Conservation (phyloP, 2,113 vertebrate genomes). For the Scopus umbretta region DNA sequence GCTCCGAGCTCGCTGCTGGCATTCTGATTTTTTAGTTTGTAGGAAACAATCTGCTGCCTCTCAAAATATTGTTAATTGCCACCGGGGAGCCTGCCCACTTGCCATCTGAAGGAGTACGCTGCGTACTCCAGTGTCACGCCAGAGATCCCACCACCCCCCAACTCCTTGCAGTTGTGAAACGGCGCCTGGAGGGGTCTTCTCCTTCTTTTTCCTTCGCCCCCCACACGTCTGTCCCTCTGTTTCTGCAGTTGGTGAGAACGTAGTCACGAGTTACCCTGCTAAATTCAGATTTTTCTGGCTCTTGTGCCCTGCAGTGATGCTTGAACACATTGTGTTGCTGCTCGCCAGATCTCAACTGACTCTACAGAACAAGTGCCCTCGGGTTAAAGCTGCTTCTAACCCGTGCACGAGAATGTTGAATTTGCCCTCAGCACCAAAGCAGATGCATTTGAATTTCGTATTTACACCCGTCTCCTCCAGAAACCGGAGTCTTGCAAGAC, state of each 20-base stretch:
- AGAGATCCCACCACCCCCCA: neutral
- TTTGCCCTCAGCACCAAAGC: neutral
- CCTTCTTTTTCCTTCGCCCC: neutral
- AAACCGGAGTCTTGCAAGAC: neutral
- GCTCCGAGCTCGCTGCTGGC: constrained; percentile 7
- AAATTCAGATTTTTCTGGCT: neutral
- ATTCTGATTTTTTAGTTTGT: neutral
- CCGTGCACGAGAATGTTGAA: accelerated
- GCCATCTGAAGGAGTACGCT: neutral
- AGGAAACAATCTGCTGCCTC: constrained; percentile 46
- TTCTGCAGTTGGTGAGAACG: neutral
- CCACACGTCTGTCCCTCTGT: neutral
- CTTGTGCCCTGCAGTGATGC: neutral
- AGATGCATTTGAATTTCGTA: accelerated
- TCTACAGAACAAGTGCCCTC: neutral
- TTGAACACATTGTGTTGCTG: neutral
- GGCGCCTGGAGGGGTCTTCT: neutral
- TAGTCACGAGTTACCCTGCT: neutral
- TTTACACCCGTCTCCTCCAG: neutral
- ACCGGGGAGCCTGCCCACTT: neutral
- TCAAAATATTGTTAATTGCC: constrained; percentile 29
- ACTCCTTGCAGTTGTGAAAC: neutral
- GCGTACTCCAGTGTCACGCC: accelerated
- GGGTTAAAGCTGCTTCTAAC: neutral
- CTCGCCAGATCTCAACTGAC: neutral